Evolutionary conservation across 2,888 invertebrate genomes (phyloP).

Genomic region (Siphonodentalium dalli): DNA sequence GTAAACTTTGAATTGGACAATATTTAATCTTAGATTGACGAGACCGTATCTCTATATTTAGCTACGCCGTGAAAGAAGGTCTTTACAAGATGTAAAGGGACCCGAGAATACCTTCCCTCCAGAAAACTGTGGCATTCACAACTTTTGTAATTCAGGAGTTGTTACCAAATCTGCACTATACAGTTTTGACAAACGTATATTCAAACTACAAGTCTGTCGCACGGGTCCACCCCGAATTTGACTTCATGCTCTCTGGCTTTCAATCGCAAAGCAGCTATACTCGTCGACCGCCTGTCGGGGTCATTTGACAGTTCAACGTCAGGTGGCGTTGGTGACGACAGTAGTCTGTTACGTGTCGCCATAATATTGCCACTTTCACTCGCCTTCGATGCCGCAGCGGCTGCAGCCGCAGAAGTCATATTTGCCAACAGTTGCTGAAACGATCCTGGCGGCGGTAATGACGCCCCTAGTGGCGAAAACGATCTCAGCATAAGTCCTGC

Average conservation of each 20-base stretch:
- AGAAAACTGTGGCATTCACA: no score
- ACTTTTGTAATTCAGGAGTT: no score
- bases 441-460: slow-evolving; percentile 40
- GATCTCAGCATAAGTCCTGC: not conserved
- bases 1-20: no score
- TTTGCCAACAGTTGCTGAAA: slow-evolving; percentile 56
- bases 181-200: no score
- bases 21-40: no score
- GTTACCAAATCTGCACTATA: no score
- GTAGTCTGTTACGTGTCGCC: not conserved
- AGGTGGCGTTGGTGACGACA: not conserved
- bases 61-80: no score
- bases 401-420: slow-evolving; percentile 34
- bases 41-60: no score
- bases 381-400: slow-evolving; percentile 16
- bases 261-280: slow-evolving; percentile 47
- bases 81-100: no score
- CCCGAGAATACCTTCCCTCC: no score
- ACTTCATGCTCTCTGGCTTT: slow-evolving; percentile 50
- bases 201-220: slow-evolving; percentile 18
- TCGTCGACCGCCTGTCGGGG: slow-evolving; percentile 37
- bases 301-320: slow-evolving; percentile 13
- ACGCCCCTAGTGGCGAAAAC: no score
- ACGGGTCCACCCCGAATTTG: slow-evolving; percentile 30
- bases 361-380: slow-evolving; percentile 1